These are phyloP conservation scores for Sigmodon hispidus DNA, from an alignment of 2,113 vertebrate genomes.

Conservation along the genomic window DNA sequence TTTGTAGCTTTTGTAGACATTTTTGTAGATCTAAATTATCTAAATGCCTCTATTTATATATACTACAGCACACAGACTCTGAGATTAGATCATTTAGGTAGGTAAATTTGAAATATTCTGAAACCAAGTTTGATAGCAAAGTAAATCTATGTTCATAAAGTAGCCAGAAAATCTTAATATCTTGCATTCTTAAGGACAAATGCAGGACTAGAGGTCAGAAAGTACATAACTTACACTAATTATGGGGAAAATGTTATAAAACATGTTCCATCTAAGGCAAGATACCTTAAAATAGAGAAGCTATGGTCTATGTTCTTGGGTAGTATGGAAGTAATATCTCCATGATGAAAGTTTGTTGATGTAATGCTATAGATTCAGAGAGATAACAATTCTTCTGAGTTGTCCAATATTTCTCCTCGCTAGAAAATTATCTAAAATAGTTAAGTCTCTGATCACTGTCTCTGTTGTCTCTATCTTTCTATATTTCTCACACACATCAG, in stretches of 20 bases:
- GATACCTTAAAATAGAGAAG: not conserved
- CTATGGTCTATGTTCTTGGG: not conserved
- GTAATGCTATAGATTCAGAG: not conserved
- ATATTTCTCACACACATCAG: not conserved
- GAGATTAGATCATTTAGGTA: not conserved
- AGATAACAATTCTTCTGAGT: not conserved
- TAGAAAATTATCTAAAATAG: not conserved
- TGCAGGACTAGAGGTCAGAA: not conserved
- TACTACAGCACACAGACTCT: not conserved
- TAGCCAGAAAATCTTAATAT: not conserved
- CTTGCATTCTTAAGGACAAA: not conserved
- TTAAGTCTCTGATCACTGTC: not conserved
- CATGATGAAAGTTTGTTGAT: not conserved
- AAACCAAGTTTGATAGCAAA: not conserved
- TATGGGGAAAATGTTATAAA: not conserved
- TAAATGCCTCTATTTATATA: not conserved
- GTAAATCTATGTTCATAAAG: not conserved
- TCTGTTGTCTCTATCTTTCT: not conserved
- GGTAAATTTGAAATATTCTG: not conserved
- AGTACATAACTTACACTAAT: not conserved
- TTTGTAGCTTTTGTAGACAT: not conserved
- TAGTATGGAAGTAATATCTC: not conserved
- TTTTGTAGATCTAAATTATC: not conserved
- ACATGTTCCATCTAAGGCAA: accelerated
- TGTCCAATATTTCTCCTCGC: not conserved